Conservation (phyloP, 2,888 invertebrate genomes). For the Neoascia interrupta region DNA sequence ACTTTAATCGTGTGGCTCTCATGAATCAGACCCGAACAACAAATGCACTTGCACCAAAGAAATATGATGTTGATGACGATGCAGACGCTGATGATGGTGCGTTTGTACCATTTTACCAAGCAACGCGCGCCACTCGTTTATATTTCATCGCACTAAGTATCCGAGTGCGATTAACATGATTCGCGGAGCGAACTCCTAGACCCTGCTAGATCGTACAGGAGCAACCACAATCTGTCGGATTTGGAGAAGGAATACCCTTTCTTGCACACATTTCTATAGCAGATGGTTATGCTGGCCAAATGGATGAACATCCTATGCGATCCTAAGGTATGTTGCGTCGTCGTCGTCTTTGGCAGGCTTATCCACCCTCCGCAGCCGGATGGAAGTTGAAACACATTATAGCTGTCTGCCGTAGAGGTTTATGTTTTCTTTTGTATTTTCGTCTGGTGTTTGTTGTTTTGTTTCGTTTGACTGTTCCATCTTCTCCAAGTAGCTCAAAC, state of each 20-base stretch:
- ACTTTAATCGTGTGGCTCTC: slow-evolving; percentile 58
- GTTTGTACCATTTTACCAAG: slow-evolving; percentile 43
- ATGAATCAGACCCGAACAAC: slow-evolving; percentile 53
- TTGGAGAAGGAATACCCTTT: slow-evolving; percentile 37
- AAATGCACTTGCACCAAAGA: slow-evolving; percentile 50
- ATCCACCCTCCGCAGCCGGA: slow-evolving; percentile 28
- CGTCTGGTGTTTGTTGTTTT: slow-evolving; percentile 41
- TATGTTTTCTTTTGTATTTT: slow-evolving; percentile 46
- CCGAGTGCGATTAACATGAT: slow-evolving; percentile 62
- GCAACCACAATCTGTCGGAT: slow-evolving; percentile 27
- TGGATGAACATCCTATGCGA: slow-evolving; percentile 58
- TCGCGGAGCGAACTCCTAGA: slow-evolving; percentile 19
- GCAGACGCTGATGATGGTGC: slow-evolving; percentile 46
- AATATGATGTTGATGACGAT: slow-evolving; percentile 24
- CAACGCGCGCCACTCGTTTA: slow-evolving; percentile 25
- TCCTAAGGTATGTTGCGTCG: slow-evolving; percentile 31
- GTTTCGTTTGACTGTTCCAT: neutral
- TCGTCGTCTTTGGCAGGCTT: slow-evolving; percentile 25
- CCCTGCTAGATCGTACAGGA: slow-evolving; percentile 11
- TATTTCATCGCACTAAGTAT: slow-evolving; percentile 63
- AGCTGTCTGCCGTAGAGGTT: slow-evolving; percentile 59
- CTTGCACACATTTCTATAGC: slow-evolving; percentile 7
- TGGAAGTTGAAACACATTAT: slow-evolving; percentile 50
- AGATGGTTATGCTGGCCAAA: slow-evolving; percentile 59
- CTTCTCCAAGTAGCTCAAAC: slow-evolving; percentile 39